These are phyloP conservation scores for Drosophila oshimai DNA, from an alignment of 1,140 invertebrate species.

Conservation along the genomic window DNA sequence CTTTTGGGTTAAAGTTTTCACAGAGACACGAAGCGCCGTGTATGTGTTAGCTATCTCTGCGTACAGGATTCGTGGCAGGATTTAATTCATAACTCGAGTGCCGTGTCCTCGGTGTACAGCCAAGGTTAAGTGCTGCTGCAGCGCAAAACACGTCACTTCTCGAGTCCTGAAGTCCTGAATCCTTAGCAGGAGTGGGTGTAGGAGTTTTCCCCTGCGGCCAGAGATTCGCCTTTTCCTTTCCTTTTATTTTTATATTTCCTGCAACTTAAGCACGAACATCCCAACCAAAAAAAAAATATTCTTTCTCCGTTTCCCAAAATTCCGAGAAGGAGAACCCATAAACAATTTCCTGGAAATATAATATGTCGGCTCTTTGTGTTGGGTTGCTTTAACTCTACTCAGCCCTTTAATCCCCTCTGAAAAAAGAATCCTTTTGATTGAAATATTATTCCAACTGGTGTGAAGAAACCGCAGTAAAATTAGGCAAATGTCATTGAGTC, in stretches of 20 bases:
- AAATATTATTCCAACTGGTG: conserved; percentile 1
- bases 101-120: conserved; percentile 74
- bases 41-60: conserved; percentile 29
- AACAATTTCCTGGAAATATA: conserved; percentile 61
- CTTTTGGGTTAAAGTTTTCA: conserved; percentile 60
- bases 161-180: conserved; percentile 32
- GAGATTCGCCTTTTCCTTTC: conserved; percentile 31
- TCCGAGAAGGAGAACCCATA: not conserved
- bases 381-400: conserved; percentile 43
- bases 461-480: conserved; percentile 30
- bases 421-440: conserved; percentile 41
- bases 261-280: conserved; percentile 66
- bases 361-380: conserved; percentile 37
- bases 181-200: not conserved
- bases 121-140: conserved; percentile 72
- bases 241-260: conserved; percentile 34
- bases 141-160: conserved; percentile 58
- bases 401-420: conserved; percentile 12
- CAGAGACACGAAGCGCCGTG: conserved; percentile 25
- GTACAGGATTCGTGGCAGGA: conserved; percentile 58
- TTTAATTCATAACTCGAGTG: conserved; percentile 78
- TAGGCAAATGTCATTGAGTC: conserved; percentile 51
- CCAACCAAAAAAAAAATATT: conserved; percentile 7
- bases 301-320: not conserved
- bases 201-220: conserved; percentile 2